Evolutionary conservation across 2,888 invertebrate genomes (phyloP).

Genomic region (Flexamia atlantica): DNA sequence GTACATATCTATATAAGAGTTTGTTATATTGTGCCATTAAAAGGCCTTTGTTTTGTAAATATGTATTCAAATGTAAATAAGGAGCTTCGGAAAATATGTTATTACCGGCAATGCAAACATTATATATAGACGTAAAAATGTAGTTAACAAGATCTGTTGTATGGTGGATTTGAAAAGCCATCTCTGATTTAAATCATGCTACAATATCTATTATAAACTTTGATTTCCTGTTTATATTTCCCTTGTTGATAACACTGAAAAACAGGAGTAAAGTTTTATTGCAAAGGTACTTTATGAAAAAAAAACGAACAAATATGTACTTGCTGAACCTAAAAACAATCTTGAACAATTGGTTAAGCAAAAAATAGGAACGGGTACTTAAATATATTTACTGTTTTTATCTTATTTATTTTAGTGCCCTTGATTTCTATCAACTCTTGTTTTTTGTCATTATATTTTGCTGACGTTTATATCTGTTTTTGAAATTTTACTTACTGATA

Average conservation of each 20-base stretch:
- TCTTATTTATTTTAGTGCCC: neutral
- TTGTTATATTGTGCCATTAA: constrained; percentile 35
- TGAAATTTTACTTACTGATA: neutral
- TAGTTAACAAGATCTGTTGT: too few relatives aligned
- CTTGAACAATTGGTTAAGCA: neutral
- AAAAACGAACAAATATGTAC: neutral
- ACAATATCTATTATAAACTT: too few relatives aligned
- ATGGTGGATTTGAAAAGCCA: too few relatives aligned
- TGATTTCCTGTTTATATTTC: too few relatives aligned
- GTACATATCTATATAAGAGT: constrained; percentile 12
- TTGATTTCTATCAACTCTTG: neutral
- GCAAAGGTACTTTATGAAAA: neutral
- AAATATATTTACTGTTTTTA: neutral
- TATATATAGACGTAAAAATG: too few relatives aligned
- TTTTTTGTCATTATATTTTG: too few relatives aligned
- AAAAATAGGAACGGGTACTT: neutral
- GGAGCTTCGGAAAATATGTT: neutral
- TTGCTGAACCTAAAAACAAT: neutral
- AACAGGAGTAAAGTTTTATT: too few relatives aligned
- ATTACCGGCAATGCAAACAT: neutral
- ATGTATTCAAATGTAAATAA: constrained; percentile 38
- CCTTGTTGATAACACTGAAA: too few relatives aligned
- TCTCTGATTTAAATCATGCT: too few relatives aligned
- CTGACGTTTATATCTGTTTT: neutral
- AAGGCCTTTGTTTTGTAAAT: constrained; percentile 37